Percentiles rank a stretch among this genome's conserved stretches.
Conservation (phyloP, 1,140 invertebrate species). For the Ceratosolen solmsi region DNA sequence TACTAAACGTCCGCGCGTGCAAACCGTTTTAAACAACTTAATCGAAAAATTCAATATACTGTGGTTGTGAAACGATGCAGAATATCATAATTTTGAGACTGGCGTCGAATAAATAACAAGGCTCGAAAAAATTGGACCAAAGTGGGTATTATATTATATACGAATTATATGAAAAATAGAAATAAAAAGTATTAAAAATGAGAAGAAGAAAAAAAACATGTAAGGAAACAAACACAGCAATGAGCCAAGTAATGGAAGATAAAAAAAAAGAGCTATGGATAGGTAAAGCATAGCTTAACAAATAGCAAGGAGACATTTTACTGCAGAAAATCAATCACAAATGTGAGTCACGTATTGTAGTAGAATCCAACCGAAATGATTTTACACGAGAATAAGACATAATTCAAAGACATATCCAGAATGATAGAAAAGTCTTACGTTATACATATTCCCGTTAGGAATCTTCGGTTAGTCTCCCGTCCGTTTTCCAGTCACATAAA, state of each 20-base stretch:
- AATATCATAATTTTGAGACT: background rate
- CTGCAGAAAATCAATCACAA: conserved; percentile 21
- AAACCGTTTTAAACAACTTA: too few relatives aligned
- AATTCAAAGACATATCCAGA: background rate
- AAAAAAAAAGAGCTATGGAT: background rate
- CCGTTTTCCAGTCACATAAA: background rate
- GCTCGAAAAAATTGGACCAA: background rate
- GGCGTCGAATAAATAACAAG: background rate
- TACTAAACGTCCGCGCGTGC: too few relatives aligned
- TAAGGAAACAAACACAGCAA: background rate
- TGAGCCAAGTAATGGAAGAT: too few relatives aligned
- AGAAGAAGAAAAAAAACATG: background rate
- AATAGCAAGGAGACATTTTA: conserved; percentile 47
- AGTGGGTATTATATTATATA: too few relatives aligned
- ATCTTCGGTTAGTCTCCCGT: background rate
- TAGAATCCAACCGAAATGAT: conserved; percentile 4
- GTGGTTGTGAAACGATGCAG: background rate
- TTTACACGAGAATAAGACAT: conserved; percentile 35
- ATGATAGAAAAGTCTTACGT: too few relatives aligned
- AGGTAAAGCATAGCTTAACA: conserved; percentile 22
- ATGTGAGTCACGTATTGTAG: conserved; percentile 51
- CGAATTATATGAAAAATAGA: background rate
- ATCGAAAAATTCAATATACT: too few relatives aligned
- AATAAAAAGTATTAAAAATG: background rate
- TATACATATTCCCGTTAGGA: too few relatives aligned